Evolutionary conservation across 2,113 vertebrate genomes (phyloP), one percentile per base, ranked within the genome.

Genomic region (Takifugu flavidus): DNA sequence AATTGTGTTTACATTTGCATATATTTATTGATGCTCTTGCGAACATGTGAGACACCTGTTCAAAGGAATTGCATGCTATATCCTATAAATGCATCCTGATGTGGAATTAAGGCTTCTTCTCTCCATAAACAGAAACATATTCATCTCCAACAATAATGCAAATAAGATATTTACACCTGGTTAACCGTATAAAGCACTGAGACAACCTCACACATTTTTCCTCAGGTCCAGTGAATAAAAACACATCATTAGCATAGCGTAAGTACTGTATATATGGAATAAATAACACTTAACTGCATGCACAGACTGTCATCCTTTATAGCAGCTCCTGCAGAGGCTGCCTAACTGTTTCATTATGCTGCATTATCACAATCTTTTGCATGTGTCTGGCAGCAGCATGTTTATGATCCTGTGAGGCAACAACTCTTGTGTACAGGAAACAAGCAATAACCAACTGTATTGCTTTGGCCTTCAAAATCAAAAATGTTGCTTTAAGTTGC

Each of bases 41-140:
- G 5, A 31, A 31, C 29, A 31, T 31, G 29, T 10, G 5, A 39
- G 34, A 39, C 34, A 39, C 34, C 34, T 39, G 34, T 39, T 39
- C 34, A 39, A 39, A 11, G 34, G 34, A 39, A 39, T 39, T 8
- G 34, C 34, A 39, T 56, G 54, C 20, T 65, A 70, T 74, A 57
- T 64, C 78, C 81, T 80, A 82, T 69, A 67, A 84, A 88, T 86
- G 65, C 79, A 87, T 72, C 58, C 56, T 72, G 76, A 78, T 82
- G 56, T 67, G 58, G 60, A 89, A 89, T 88, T 70, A 87, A 80
- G 70, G 78, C 67, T 79, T 66, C 56, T 65, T 75, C 56, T 77
- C 56, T 57, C 58, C 59, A 52, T 62, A 63, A 62, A 50, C 56
- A 50, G 50, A 57, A 58, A 59, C 80, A 71, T 56, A 73, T 78